phyloP scores from a whole-genome alignment of 2,797 vertebrate genomes.

The Myotis planiceps region DNA sequence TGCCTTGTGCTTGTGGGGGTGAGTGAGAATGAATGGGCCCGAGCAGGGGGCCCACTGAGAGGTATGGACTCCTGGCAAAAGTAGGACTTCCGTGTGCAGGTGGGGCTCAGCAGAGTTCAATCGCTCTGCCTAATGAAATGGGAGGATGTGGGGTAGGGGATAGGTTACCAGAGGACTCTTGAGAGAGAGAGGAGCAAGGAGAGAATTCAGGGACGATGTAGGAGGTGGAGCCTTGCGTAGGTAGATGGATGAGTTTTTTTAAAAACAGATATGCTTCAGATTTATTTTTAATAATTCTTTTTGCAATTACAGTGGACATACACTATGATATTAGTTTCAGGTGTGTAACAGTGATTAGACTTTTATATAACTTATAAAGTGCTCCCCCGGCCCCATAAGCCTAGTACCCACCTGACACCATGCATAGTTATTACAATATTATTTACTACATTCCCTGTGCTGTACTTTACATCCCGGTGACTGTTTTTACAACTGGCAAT shows the following conservation, averaged over 20 bases:
- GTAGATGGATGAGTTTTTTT: neutral
- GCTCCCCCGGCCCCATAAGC: too few species aligned
- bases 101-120: neutral
- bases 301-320: neutral
- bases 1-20: neutral
- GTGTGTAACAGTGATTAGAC: neutral
- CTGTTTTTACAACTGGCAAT: neutral
- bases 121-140: neutral
- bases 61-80: neutral
- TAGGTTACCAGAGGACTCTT: neutral
- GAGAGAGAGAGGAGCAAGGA: neutral
- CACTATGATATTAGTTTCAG: neutral
- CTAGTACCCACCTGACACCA: neutral
- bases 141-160: neutral
- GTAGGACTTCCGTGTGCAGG: neutral
- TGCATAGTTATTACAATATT: neutral
- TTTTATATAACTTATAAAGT: neutral
- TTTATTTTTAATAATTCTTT: neutral
- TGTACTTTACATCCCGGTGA: neutral
- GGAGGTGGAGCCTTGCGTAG: neutral
- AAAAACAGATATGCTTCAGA: neutral
- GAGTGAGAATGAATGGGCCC: neutral
- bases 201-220: neutral
- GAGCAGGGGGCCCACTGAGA: accelerated
- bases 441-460: neutral